These are phyloP conservation scores for Sinocyclocheilus anshuiensis DNA, from an alignment of 2,113 vertebrate genomes.

Conservation along the genomic window DNA sequence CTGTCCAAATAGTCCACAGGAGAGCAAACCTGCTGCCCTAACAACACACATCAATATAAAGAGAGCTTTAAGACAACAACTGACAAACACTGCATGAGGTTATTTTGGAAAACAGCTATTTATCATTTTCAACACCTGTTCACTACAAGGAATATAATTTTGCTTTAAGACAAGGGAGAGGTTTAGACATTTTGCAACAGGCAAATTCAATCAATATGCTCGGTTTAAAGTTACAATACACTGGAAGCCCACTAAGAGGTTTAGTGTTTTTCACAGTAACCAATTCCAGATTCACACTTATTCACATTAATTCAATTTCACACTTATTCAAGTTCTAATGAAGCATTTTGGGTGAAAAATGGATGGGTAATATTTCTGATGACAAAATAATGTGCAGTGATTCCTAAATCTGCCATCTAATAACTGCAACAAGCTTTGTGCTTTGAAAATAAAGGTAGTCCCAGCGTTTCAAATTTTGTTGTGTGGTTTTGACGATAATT, in stretches of 20 bases:
- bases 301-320: background rate
- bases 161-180: background rate
- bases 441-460: no score
- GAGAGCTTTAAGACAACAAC: background rate
- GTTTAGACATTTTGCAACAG: background rate
- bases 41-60: conserved; percentile 24
- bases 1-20: conserved; percentile 51
- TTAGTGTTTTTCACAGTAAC: background rate
- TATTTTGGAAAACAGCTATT: conserved; percentile 3
- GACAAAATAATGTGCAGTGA: background rate
- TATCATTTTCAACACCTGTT: conserved; percentile 2
- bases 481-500: no score
- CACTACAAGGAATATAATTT: background rate
- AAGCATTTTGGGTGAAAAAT: background rate
- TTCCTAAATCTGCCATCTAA: background rate
- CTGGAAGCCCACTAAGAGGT: background rate
- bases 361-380: no score
- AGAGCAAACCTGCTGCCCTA: conserved; percentile 30
- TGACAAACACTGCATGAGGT: background rate
- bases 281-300: background rate
- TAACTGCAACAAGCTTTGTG: background rate
- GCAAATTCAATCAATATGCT: background rate
- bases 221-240: background rate
- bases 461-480: no score
- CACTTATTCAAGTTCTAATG: background rate